Evolutionary conservation across 2,797 vertebrate genomes (phyloP), one percentile per base, ranked within the genome.

Genomic region (Phyllotis vaccarum): DNA sequence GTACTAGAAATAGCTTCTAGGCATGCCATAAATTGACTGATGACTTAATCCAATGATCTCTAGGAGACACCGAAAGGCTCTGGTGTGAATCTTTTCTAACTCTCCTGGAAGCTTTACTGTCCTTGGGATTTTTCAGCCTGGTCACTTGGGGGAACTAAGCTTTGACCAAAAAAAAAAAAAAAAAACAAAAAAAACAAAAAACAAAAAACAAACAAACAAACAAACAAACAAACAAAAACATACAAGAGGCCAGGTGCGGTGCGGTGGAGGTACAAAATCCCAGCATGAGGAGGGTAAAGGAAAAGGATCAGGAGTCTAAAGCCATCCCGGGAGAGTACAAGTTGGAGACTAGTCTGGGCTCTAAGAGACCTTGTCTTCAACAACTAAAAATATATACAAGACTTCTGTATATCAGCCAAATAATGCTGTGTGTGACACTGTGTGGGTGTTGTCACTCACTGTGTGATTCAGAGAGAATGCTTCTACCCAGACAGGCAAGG

Each of bases 1-100:
- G 75, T 93, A 91, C 96, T 96, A 96, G 95, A 98, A 98, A 97
- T 95, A 97, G 96, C 97, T 78, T 7, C 83, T 79, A 74, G 96
- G 93, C 86, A 93, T 91, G 93, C 95, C 96, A 46, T 87, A 60
- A 31, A 54, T 64, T 95, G 92, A 75, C 49, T 95, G 96, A 92
- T 37, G 95, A 83, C 58, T 92, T 95, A 93, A 96, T 95, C 90
- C 89, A 74, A 92, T 64, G 79, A 89, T 92, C 93, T 56, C 66
- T 68, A 83, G 64, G 94, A 94, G 88, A 91, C 96, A 79, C 80
- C 82, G 79, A 96, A 74, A 34, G 21, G 21, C n/a, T 94, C 68
- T 58, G 3, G 27, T 81, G 83, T 92, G 75, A 89, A 31, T 13
- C 62, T 68, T 82, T 90, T 40, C 91, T 83, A 68, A 85, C 70